Evolutionary conservation across 1,140 invertebrate genomes (phyloP).

Genomic region (Zaprionus ornatus): DNA sequence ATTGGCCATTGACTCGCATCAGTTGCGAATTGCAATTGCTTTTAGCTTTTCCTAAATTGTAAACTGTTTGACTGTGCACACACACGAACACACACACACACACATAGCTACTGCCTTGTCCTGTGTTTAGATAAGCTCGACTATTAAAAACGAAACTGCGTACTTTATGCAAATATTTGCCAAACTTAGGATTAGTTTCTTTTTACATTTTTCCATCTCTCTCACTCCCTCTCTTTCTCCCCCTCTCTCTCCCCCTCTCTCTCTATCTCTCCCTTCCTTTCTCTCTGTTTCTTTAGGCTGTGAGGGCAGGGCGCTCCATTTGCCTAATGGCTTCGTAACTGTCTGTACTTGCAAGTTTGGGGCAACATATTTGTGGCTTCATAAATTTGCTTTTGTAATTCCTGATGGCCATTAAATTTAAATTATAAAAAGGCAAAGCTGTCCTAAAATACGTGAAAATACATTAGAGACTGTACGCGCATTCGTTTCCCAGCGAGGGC

Average conservation of each 20-base stretch:
- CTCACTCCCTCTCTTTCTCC: not conserved
- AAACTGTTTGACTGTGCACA: conserved; percentile 44
- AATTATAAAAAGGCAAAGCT: conserved; percentile 60
- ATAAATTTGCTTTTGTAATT: conserved; percentile 74
- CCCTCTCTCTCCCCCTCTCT: not conserved
- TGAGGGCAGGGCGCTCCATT: conserved; percentile 6
- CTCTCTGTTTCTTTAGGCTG: conserved; percentile 2
- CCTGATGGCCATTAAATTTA: conserved; percentile 79
- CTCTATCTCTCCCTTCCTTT: not conserved
- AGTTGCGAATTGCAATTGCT: conserved; percentile 9
- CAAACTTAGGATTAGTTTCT: conserved; percentile 35
- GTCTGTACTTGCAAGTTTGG: conserved; percentile 18
- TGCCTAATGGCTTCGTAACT: conserved; percentile 42
- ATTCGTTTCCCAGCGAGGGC: conserved; percentile 1
- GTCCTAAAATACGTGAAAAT: conserved; percentile 30
- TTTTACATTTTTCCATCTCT: not conserved
- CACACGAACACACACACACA: not conserved
- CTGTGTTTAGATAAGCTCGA: conserved; percentile 44
- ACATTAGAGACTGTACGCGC: conserved; percentile 27
- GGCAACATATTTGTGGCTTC: conserved; percentile 28
- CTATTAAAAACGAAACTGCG: conserved; percentile 58
- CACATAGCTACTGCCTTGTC: not conserved
- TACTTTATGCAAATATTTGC: conserved; percentile 73
- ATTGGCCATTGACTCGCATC: conserved; percentile 13
- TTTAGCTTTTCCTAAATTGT: conserved; percentile 17